Evolutionary conservation across 2,113 vertebrate genomes (phyloP).

Genomic region (Gavia stellata): DNA sequence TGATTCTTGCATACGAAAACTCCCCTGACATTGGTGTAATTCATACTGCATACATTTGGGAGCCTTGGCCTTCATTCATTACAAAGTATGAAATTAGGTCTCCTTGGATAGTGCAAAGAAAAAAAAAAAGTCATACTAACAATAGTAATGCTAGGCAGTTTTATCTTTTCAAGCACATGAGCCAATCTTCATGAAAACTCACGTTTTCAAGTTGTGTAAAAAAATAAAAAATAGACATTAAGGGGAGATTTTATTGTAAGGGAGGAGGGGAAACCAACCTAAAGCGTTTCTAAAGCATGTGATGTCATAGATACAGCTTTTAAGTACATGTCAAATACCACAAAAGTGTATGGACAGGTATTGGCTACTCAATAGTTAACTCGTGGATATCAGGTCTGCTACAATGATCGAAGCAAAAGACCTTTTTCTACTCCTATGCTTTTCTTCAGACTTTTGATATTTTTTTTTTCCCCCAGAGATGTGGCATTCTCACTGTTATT

Average conservation of each 20-base stretch:
- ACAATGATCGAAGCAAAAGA: neutral
- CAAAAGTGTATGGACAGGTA: neutral
- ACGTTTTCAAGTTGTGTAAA: neutral
- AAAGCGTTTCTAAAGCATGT: neutral
- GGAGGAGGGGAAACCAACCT: neutral
- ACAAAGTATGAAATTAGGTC: neutral
- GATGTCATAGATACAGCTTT: neutral
- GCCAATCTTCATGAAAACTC: neutral
- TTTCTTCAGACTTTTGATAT: neutral
- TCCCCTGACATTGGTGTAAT: neutral
- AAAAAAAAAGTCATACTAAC: neutral
- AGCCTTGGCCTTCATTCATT: neutral
- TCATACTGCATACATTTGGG: neutral
- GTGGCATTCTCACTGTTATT: neutral
- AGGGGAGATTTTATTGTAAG: slow-evolving; percentile 5
- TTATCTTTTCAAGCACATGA: neutral
- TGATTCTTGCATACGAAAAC: neutral
- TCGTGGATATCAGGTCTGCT: neutral
- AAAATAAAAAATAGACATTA: neutral
- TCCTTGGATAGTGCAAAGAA: neutral
- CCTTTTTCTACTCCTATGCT: neutral
- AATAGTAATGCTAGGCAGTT: neutral
- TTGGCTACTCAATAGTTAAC: neutral
- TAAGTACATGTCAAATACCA: slow-evolving; percentile 4
- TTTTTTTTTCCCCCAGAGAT: rapidly evolving